Evolutionary conservation across 2,888 invertebrate genomes (phyloP), one percentile per base, ranked within the genome.

Genomic region (Mylabris sibirica): DNA sequence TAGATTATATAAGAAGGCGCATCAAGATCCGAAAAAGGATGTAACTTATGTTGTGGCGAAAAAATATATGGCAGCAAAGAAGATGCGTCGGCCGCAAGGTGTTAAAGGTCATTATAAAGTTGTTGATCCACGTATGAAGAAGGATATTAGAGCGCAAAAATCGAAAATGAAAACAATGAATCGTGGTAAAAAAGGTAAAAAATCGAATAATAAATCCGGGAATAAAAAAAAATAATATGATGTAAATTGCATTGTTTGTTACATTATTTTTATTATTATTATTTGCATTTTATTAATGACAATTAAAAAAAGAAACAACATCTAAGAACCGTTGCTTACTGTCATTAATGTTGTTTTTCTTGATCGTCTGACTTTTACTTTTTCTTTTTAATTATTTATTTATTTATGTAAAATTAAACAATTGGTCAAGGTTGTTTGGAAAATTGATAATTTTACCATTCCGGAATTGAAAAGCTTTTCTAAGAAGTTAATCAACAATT

Each of bases 41-140:
- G 88, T 97, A 0, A 93, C 94, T 0, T 98, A 99, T 81, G 95
- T 98, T 0, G 97, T 99, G 0, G 93, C 97, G 38, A 98, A 96
- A 84, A 99, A 96, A 84, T 91, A 92, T 76, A 90, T 88, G 73
- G 89, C 93, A 0, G 91, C 92, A 0, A 95, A 94, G 80, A 88
- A 91, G 64, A 91, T 92, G 69, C 87, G 89, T 63, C 88, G 97
- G 74, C 98, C 98, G 8, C 85, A 91, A 0, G 97, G 97, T 57
- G 92, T 97, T 24, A 96, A 96, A 84, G 98, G 98, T 64, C 92
- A 90, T 38, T 98, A 93, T 85, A 96, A 92, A 84, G 92, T 98
- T n/a, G 99, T 99, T 5, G 99, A 99, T 89, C 91, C 93, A 1
- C 88, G 99, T 75, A 93, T 98, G 93, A 99, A 98, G 86, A 98